Base-by-base conservation (phyloP, 2,797 vertebrate genomes). In the Falco peregrinus region DNA sequence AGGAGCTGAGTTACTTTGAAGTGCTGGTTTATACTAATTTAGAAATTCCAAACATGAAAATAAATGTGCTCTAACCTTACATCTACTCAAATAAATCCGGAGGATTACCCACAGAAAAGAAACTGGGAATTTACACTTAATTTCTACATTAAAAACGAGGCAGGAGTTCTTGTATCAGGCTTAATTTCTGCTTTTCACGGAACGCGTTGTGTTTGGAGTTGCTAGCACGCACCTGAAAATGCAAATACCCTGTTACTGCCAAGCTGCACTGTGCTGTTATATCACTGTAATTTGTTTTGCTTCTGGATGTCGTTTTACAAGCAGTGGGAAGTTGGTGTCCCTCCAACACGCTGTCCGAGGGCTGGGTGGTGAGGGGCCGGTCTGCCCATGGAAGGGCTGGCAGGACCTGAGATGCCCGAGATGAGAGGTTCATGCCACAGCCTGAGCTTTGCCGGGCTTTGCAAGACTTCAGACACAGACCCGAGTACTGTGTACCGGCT, bases 21-120 rank as follows among this genome's bases (percentile, higher is more conserved):
- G 93, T 97, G 57, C 65, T 87, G 47, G 80, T 95, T 97, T 96
- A 95, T 91, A 97, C 71, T 95, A 96, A 97, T 97, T 95, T 82
- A 94, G 86, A 96, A 95, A 96, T 94, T 96, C 88, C 91, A 96
- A 96, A 96, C 80, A 90, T 93, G 88, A 95, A 85, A 92, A 92
- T 95, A 85, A 96, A 74, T 94, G 90, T 92, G 87, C 80, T 95
- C 45, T 73, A 94, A 92, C 93, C 81, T 93, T 94, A 84, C 57
- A 71, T 89, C 89, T 91, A 48, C 89, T 92, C 90, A 86, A 77
- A 80, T 90, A 95, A 96, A 96, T 96, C 93, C 5, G 1, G 61
- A 91, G 95, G 84, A 96, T 94, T 96, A 96, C 73, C 89, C 65
- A 67, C 70, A 83, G 89, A 97, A 93, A 92, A 87, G 93, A 95